Evolutionary conservation across 2,888 invertebrate genomes (phyloP), one percentile per base, ranked within the genome.

Genomic region (Drosophila buzzatii): DNA sequence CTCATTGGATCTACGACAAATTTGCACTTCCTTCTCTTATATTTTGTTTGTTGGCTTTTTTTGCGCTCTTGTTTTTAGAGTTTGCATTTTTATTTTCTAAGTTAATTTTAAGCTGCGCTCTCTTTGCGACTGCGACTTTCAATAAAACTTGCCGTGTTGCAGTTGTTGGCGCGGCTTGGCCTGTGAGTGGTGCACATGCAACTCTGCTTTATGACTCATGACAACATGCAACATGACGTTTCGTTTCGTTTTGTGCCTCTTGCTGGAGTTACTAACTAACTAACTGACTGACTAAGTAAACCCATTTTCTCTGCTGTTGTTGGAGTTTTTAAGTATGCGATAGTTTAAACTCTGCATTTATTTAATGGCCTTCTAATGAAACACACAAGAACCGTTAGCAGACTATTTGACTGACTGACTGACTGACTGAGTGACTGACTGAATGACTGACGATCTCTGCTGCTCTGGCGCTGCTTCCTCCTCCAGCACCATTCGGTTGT

Each of bases 191-290:
- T 70, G 73, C 77, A 86, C 90, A 86, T 86, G 86, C 86, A 87
- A 90, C 90, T 73, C 74, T 89, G 90, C 82, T 87, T 87, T 87
- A 87, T 87, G 90, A 88, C 88, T 90, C 87, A 87, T 87, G 90
- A 90, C 90, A 90, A 87, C 87, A 87, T 90, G 87, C 87, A 87
- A 87, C 88, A 80, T 84, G 85, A 80, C 79, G 87, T 90, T 89
- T 72, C 75, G 70, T 70, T 82, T 79, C 70, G 66, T 76, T 82
- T 69, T 79, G 71, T 81, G 66, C 67, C 65, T 61, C 56, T 59
- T 61, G 78, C 69, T 56, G 58, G 56, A 64, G 57, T 27, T 6
- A 61, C 60, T 57, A 57, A 76, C 80, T 51, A 58, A 73, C 73
- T 69, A 35, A 74, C 74, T 76, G 56, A 77, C 64, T 74, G 63